A percentile compares a stretch with the other conserved stretches of the same genome.
phyloP scores from a whole-genome alignment of 2,797 vertebrate genomes.

The Cacajao melanocephalus region DNA sequence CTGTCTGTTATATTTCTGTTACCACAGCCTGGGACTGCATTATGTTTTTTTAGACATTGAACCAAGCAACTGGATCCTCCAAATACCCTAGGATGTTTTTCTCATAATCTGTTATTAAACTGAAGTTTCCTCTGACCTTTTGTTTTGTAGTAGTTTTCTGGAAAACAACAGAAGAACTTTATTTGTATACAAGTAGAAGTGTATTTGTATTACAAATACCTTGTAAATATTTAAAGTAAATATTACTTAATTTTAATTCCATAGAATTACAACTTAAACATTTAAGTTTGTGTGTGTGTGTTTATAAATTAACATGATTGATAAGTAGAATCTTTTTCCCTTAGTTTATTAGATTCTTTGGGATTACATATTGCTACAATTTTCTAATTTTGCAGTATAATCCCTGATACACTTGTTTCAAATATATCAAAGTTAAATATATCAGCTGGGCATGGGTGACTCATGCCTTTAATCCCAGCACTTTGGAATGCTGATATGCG shows the following conservation, averaged over 20 bases:
- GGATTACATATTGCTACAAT: background rate
- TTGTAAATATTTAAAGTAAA: background rate
- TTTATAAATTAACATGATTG: slow-evolving; percentile 10
- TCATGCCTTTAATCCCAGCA: too few relatives aligned
- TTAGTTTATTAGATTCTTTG: background rate
- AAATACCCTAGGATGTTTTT: background rate
- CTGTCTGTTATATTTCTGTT: background rate
- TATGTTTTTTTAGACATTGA: background rate
- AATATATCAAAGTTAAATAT: background rate
- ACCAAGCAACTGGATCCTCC: background rate
- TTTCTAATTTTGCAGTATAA: background rate
- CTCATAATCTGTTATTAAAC: background rate
- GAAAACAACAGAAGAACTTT: background rate
- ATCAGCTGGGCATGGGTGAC: background rate
- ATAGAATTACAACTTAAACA: background rate
- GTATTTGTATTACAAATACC: background rate
- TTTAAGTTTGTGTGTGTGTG: background rate
- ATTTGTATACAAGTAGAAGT: background rate
- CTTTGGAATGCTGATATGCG: too few relatives aligned
- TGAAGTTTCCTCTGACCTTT: background rate
- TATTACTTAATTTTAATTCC: background rate
- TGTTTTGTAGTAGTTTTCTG: background rate
- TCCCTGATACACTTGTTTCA: background rate
- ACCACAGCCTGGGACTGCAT: background rate
- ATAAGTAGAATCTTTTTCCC: background rate